These are phyloP conservation scores for Falco concolor DNA, from an alignment of 2,797 vertebrate genomes.

Conservation along the genomic window DNA sequence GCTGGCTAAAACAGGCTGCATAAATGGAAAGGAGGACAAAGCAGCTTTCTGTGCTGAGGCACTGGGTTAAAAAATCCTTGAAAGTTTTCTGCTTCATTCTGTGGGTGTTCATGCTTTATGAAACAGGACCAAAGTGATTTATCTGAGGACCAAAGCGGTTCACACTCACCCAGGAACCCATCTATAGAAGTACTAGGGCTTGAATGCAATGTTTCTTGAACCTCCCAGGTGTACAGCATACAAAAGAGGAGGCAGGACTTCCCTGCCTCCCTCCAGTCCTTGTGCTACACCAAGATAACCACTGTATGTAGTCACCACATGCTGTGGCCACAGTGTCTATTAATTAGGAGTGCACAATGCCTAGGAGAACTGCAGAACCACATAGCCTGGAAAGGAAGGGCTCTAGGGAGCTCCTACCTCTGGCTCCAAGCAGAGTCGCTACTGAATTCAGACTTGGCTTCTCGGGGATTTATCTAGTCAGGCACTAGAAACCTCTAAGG, in stretches of 20 bases:
- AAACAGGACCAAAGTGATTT: neutral
- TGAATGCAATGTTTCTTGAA: neutral
- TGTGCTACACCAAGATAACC: neutral
- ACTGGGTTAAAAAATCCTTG: neutral
- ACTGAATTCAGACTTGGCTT: neutral
- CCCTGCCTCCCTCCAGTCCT: no score
- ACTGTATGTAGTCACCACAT: neutral
- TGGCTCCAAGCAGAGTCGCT: neutral
- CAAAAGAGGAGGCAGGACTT: neutral
- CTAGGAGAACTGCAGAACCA: neutral
- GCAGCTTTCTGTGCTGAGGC: neutral
- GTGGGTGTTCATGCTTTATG: neutral
- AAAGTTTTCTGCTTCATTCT: neutral
- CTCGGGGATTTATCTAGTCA: neutral
- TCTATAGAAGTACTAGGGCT: neutral
- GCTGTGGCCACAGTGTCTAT: neutral
- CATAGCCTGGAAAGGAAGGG: neutral
- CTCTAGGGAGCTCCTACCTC: neutral
- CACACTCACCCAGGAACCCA: neutral
- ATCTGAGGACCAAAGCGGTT: neutral
- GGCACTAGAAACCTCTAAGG: neutral
- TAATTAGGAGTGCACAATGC: rapidly evolving
- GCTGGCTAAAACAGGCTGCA: neutral
- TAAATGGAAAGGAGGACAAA: neutral
- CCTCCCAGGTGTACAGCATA: neutral